Evolutionary conservation across 2,888 invertebrate genomes (phyloP), one percentile per base, ranked within the genome.

Genomic region (Unio delphinus): DNA sequence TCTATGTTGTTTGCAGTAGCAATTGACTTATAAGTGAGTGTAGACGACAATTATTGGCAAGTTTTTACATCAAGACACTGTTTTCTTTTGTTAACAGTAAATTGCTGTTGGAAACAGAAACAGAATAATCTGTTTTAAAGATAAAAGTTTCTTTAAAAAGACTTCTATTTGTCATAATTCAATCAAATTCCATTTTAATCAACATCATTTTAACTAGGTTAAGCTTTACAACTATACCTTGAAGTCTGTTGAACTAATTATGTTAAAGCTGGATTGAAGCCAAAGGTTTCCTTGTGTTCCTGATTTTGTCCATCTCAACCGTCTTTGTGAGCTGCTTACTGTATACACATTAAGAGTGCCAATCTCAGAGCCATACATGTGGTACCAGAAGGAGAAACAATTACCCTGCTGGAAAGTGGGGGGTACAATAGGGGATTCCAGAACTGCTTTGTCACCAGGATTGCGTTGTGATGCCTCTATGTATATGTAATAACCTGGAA

Each of bases 391-490:
- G 0, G 81, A 73, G 69, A 88, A 80, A 64, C 88, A 88, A 73
- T 72, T 76, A 5, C 83, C 79, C 74, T 80, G 66, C 20, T 67
- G 23, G 4, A 73, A 62, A 28, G 80, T 78, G 4, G 83, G 83
- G 4, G 81, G 74, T 56, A 84, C 61, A 6, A 76, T 56, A 15
- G 82, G 81, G 15, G 85, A 80, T 8, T 70, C 5, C 6, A 87
- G 78, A 64, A 83, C 76, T 0, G 96, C 94, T 0, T 92, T 92
- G 74, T 94, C 93, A 77, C 94, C 93, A 58, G 90, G 90, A 18
- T 92, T 90, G 0, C 90, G 89, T 0, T 92, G 92, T 0, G 94
- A 93, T 23, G 95, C 93, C 86, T 96, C 96, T 73, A 96, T 93
- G 82, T 95, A 95, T 93, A 97, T 94, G 89, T 95, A 97, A 85